Evolutionary conservation across 2,113 vertebrate genomes (phyloP).

Genomic region (Oncorhynchus gorbuscha): DNA sequence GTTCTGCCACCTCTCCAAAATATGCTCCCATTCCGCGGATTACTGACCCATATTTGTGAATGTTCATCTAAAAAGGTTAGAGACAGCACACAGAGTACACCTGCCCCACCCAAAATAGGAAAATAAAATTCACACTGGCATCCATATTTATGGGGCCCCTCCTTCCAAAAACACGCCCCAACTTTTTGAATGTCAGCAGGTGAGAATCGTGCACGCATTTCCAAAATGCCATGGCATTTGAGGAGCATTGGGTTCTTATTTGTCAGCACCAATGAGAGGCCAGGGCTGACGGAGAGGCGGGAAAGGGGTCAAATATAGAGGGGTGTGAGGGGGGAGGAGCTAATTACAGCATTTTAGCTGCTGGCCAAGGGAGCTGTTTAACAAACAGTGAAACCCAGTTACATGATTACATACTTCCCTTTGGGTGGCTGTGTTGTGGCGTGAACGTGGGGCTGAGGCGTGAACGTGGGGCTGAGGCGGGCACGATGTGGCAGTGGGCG

Average conservation of each 20-base stretch:
- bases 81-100: slow-evolving; percentile 56
- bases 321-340: slow-evolving; percentile 5
- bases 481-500: slow-evolving; percentile 57
- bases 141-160: slow-evolving; percentile 67
- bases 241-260: slow-evolving; percentile 61
- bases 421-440: slow-evolving; percentile 52
- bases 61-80: slow-evolving; percentile 76
- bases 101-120: slow-evolving; percentile 5
- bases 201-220: slow-evolving; percentile 77
- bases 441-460: slow-evolving; percentile 51
- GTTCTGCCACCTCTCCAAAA: slow-evolving; percentile 64
- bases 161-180: slow-evolving; percentile 64
- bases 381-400: slow-evolving; percentile 16
- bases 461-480: slow-evolving; percentile 57
- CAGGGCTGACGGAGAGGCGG: slow-evolving; percentile 51
- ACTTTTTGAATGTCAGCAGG: slow-evolving; percentile 79
- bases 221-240: slow-evolving; percentile 83
- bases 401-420: slow-evolving; percentile 68
- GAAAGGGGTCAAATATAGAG: slow-evolving; percentile 48
- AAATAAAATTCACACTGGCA: slow-evolving; percentile 45
- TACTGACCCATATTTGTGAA: slow-evolving; percentile 75
- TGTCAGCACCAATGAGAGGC: slow-evolving; percentile 63
- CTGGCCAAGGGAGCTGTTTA: slow-evolving; percentile 46
- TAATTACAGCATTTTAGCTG: slow-evolving; percentile 61
- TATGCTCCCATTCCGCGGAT: slow-evolving; percentile 70